Evolutionary conservation across 2,888 invertebrate species (phyloP).

Genomic region (Oxyteleia sp.): DNA sequence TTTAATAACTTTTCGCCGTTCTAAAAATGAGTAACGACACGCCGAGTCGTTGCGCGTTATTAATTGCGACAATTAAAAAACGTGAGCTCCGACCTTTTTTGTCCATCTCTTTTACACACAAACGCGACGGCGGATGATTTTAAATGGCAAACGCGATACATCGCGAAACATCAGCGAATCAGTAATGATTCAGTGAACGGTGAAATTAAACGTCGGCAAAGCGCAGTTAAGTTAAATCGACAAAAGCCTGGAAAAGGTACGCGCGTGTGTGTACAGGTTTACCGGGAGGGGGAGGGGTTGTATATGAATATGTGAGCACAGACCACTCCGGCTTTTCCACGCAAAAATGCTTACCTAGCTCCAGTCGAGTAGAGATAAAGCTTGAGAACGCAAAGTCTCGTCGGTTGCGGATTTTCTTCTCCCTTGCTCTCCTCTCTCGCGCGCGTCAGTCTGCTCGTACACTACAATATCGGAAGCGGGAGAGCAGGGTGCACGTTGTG

Average conservation of each 20-base stretch:
- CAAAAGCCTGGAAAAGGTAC: conserved; percentile 43
- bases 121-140: no score
- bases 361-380: conserved; percentile 72
- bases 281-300: conserved; percentile 24
- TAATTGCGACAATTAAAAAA: no score
- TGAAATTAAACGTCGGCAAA: conserved; percentile 64
- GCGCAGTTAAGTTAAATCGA: conserved; percentile 61
- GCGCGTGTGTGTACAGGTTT: conserved; percentile 25
- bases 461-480: conserved; percentile 50
- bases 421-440: conserved; percentile 10
- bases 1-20: no score
- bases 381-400: conserved; percentile 69
- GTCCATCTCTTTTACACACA: no score
- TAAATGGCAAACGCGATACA: no score
- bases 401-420: conserved; percentile 73
- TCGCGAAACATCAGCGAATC: no score
- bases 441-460: conserved; percentile 56
- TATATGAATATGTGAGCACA: conserved; percentile 77
- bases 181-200: conserved; percentile 70
- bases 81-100: no score
- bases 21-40: no score
- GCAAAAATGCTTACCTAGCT: conserved; percentile 84
- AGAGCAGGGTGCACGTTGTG: no score
- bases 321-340: conserved; percentile 80
- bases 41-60: no score